Conservation (phyloP, 2,888 invertebrate species). For the Helleia helle region DNA sequence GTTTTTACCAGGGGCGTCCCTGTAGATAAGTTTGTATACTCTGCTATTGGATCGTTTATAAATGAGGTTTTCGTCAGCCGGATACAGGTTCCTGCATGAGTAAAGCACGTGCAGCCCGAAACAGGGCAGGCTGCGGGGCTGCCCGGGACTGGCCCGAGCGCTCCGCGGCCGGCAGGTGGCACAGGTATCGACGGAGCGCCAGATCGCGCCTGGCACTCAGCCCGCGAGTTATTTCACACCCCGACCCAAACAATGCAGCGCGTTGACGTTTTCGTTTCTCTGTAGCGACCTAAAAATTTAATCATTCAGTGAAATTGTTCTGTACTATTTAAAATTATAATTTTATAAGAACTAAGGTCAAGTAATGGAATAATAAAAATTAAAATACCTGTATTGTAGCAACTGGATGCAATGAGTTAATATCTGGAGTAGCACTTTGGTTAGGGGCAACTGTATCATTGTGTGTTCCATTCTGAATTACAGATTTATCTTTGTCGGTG, state of each 20-base stretch:
- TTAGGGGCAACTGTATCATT: slow-evolving; percentile 29
- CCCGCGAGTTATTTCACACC: slow-evolving; percentile 84
- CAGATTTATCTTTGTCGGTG: slow-evolving; percentile 26
- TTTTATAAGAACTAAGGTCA: too few species aligned
- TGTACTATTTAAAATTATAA: neutral
- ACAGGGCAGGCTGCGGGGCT: slow-evolving; percentile 61
- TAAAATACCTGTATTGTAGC: slow-evolving; percentile 70
- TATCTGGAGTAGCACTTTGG: slow-evolving; percentile 30
- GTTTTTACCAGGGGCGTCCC: too few species aligned
- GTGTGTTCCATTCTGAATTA: slow-evolving; percentile 41
- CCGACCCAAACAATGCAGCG: slow-evolving; percentile 79
- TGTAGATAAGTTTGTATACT: too few species aligned
- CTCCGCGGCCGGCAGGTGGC: slow-evolving; percentile 79
- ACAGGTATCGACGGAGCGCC: slow-evolving; percentile 80
- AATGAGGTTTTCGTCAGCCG: slow-evolving; percentile 39
- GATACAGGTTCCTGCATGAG: slow-evolving; percentile 59
- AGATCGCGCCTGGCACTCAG: slow-evolving; percentile 86
- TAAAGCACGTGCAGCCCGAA: slow-evolving; percentile 69
- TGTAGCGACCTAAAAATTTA: slow-evolving; percentile 68
- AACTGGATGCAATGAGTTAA: slow-evolving; percentile 62
- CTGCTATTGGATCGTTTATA: neutral
- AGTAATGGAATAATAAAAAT: too few species aligned
- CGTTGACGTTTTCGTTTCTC: slow-evolving; percentile 75
- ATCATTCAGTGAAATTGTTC: neutral
- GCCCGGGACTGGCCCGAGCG: slow-evolving; percentile 63